phyloP scores from a whole-genome alignment of 2,113 vertebrate genomes.

The Tretioscincus oriximinensis region DNA sequence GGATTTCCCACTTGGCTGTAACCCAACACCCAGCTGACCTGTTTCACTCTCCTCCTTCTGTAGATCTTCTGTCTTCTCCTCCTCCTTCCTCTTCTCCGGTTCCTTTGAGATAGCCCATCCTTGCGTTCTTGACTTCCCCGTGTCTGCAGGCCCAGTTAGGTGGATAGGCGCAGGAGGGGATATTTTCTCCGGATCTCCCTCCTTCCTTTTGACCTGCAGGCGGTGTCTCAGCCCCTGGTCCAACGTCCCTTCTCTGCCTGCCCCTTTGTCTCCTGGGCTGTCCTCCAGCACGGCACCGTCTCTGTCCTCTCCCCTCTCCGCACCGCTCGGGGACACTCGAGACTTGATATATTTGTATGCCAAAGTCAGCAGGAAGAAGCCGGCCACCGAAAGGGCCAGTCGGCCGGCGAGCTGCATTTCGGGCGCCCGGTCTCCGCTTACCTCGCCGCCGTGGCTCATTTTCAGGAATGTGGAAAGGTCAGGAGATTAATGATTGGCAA shows the following conservation, averaged over 20 bases:
- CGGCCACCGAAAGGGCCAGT: slow-evolving; percentile 77
- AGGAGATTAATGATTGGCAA: slow-evolving; percentile 71
- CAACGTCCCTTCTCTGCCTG: neutral
- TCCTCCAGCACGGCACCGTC: neutral
- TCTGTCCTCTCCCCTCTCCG: rapidly evolving
- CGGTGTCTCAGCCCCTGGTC: slow-evolving; percentile 12
- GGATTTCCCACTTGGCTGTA: rapidly evolving
- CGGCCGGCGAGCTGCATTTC: slow-evolving; percentile 87
- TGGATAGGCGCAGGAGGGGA: neutral
- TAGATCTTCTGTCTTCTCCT: neutral
- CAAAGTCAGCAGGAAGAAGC: slow-evolving; percentile 78
- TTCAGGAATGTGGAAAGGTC: slow-evolving; percentile 65
- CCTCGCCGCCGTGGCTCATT: slow-evolving; percentile 54
- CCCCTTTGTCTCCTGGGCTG: neutral
- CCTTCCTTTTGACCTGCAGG: neutral
- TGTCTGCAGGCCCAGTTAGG: neutral
- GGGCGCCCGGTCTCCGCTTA: slow-evolving; percentile 69
- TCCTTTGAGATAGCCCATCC: rapidly evolving
- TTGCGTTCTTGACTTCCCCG: neutral
- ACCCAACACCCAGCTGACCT: neutral
- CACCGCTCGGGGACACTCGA: slow-evolving; percentile 41
- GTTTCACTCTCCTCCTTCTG: neutral
- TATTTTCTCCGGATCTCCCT: neutral
- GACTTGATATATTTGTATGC: slow-evolving; percentile 82
- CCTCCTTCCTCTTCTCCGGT: neutral